Percentiles rank a stretch among this genome's conserved stretches.
These are phyloP conservation scores for Hirtodrosophila cameraria DNA, from an alignment of 2,888 invertebrate species.

Conservation along the genomic window DNA sequence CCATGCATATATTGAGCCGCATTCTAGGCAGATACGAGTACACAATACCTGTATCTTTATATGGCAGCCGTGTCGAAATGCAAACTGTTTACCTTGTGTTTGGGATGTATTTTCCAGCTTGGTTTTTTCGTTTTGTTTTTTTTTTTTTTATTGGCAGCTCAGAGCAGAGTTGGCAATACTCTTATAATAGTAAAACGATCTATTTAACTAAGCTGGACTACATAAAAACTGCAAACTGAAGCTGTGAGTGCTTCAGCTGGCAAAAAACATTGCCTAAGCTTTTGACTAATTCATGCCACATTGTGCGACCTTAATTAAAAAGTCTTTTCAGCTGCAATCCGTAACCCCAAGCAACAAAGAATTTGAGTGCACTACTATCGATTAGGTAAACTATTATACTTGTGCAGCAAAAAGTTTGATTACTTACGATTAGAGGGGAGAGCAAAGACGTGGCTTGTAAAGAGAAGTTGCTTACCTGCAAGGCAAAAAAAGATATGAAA, in stretches of 20 bases:
- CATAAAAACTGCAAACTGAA: not conserved
- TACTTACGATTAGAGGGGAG: constrained; percentile 21
- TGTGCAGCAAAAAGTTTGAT: not conserved
- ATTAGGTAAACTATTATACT: constrained; percentile 13
- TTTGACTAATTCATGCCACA: constrained; percentile 39
- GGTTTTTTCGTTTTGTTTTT: constrained; percentile 2
- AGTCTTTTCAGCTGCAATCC: constrained; percentile 12
- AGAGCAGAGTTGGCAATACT: constrained; percentile 43
- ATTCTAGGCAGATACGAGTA: constrained; percentile 41
- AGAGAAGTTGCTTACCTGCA: constrained; percentile 42
- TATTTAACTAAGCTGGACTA: constrained; percentile 29
- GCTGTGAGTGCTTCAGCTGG: constrained; percentile 4
- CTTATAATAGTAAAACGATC: constrained; percentile 32
- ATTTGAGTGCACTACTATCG: constrained; percentile 16
- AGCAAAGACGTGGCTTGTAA: not conserved
- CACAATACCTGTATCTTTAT: constrained; percentile 53
- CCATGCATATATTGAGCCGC: constrained; percentile 39
- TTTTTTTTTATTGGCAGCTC: constrained; percentile 46
- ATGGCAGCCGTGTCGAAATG: constrained; percentile 46
- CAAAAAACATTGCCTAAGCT: not conserved
- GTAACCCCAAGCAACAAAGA: not conserved
- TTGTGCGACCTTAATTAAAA: constrained; percentile 49
- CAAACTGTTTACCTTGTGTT: constrained; percentile 60
- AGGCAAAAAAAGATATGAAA: not conserved
- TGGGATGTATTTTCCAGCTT: constrained; percentile 15